These are phyloP conservation scores for Sycophaga agraensis DNA, from an alignment of 1,140 invertebrate species.

Conservation along the genomic window DNA sequence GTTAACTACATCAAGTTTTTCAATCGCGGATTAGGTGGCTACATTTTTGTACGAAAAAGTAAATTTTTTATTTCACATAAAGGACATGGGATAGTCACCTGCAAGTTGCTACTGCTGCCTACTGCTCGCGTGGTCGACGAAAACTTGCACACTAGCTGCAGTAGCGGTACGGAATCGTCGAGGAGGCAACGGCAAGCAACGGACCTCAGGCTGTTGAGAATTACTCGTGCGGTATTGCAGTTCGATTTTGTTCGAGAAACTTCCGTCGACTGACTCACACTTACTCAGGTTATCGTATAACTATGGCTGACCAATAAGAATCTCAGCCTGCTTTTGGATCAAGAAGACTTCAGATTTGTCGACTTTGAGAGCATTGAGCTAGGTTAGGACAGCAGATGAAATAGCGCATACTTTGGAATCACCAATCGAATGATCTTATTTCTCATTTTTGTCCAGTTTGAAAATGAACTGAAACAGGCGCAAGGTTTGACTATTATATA, in stretches of 20 bases:
- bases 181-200: not conserved
- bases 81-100: not conserved
- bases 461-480: too few species aligned
- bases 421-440: slow-evolving; percentile 1
- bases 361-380: not conserved
- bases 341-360: too few species aligned
- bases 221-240: slow-evolving; percentile 19
- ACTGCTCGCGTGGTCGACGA: slow-evolving; percentile 12
- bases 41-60: too few species aligned
- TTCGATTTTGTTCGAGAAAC: slow-evolving; percentile 30
- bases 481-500: too few species aligned
- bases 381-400: not conserved
- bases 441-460: not conserved
- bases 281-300: not conserved
- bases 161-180: not conserved
- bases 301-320: not conserved
- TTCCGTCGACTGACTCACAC: slow-evolving; percentile 14
- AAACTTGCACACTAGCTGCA: not conserved
- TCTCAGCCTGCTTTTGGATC: not conserved
- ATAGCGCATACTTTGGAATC: slow-evolving; percentile 5
- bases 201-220: too few species aligned
- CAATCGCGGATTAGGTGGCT: too few species aligned
- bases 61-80: too few species aligned
- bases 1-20: too few species aligned
- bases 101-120: not conserved